A percentile compares a stretch with the other conserved stretches of the same genome.
These are phyloP conservation scores for Apodemia duryi DNA, from an alignment of 2,888 invertebrate genomes.

Conservation along the genomic window DNA sequence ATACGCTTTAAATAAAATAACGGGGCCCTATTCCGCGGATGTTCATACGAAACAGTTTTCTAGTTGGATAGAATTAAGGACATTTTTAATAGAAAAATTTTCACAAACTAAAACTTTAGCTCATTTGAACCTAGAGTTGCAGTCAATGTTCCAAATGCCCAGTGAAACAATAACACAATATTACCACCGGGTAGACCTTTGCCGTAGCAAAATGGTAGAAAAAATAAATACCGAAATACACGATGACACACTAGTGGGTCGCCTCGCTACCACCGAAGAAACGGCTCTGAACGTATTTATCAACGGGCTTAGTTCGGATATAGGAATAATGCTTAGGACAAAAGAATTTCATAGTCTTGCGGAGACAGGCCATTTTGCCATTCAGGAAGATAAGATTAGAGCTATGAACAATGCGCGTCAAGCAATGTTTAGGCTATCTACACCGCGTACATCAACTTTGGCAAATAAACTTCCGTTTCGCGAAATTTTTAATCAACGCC, in stretches of 20 bases:
- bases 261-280: constrained; percentile 31
- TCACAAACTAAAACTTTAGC: constrained; percentile 34
- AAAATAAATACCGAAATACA: constrained; percentile 32
- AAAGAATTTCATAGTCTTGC: constrained; percentile 27
- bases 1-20: constrained; percentile 24
- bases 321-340: constrained; percentile 34
- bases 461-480: neutral
- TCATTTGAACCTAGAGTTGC: constrained; percentile 34
- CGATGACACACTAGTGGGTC: constrained; percentile 28
- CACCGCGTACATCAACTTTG: neutral
- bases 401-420: constrained; percentile 26
- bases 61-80: constrained; percentile 25
- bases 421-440: constrained; percentile 11
- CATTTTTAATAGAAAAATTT: constrained; percentile 33
- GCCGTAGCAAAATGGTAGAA: constrained; percentile 34
- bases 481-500: no score
- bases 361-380: constrained; percentile 26
- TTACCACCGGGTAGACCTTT: constrained; percentile 34
- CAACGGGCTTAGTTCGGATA: constrained; percentile 34
- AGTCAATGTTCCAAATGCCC: constrained; percentile 36
- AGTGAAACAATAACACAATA: constrained; percentile 35
- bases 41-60: constrained; percentile 25
- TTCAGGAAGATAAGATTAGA: constrained; percentile 29
- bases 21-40: constrained; percentile 23
- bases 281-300: constrained; percentile 35